A percentile compares a stretch with the other conserved stretches of the same genome.
Evolutionary conservation across 2,888 invertebrate genomes (phyloP).

Genomic region (Hemaris fuciformis): DNA sequence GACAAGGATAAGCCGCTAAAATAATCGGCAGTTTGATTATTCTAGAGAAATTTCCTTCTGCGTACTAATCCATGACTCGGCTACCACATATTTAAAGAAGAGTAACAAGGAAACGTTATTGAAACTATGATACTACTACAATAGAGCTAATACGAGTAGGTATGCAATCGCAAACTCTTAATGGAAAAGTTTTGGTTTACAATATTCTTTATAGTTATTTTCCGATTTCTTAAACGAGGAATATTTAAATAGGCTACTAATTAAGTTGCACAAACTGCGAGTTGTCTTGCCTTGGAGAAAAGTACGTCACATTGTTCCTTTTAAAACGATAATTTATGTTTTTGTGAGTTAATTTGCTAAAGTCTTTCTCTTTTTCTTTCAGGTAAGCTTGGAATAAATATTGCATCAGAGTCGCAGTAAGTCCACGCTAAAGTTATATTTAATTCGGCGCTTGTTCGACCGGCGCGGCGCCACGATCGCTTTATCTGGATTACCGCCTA

Average conservation of each 20-base stretch:
- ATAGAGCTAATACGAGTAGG: too few species aligned
- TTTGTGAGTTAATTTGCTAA: conserved; percentile 7
- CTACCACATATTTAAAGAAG: too few species aligned
- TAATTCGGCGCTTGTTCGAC: not conserved
- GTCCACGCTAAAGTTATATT: conserved; percentile 13
- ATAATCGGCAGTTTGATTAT: too few species aligned
- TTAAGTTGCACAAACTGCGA: not conserved
- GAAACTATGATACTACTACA: too few species aligned
- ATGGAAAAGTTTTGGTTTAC: not conserved
- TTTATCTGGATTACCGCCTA: not conserved
- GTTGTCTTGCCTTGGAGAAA: not conserved
- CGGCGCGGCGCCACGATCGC: not conserved
- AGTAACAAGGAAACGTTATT: too few species aligned
- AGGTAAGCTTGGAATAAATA: conserved; percentile 45
- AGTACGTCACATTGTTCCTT: conserved; percentile 4
- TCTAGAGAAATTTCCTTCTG: too few species aligned
- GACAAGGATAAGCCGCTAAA: too few species aligned
- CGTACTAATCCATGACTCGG: too few species aligned
- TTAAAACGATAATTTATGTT: conserved; percentile 6
- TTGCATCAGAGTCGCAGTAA: conserved; percentile 19
- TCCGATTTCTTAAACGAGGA: not conserved
- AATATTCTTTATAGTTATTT: not conserved
- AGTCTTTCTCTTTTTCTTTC: conserved; percentile 36
- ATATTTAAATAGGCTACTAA: not conserved
- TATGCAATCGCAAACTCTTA: too few species aligned